Evolutionary conservation across 2,888 invertebrate genomes (phyloP).

Genomic region (Lepidocyrtinus sp.): DNA sequence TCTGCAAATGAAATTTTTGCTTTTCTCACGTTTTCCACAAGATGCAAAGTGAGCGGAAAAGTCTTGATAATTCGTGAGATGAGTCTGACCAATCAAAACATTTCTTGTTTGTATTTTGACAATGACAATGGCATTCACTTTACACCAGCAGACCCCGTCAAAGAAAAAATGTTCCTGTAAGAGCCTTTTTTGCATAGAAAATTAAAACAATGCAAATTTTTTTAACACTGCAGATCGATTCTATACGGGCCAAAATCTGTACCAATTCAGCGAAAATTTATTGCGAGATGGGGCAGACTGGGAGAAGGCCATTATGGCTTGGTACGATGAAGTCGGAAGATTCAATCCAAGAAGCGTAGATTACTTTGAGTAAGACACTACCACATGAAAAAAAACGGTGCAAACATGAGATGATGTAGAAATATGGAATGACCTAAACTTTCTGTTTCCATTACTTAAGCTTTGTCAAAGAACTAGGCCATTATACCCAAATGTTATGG

Average conservation of each 20-base stretch:
- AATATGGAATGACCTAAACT: too few species aligned
- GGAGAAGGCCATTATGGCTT: constrained; percentile 70
- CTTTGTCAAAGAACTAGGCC: constrained; percentile 71
- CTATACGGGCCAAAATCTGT: constrained; percentile 87
- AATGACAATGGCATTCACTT: too few species aligned
- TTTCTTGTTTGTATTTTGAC: too few species aligned
- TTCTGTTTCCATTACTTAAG: too few species aligned
- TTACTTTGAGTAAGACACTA: constrained; percentile 70
- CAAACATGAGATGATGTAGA: too few species aligned
- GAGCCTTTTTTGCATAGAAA: too few species aligned
- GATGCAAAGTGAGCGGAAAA: too few species aligned
- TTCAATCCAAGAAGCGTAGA: constrained; percentile 69
- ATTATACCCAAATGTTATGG: constrained; percentile 85
- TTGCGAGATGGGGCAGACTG: constrained; percentile 69
- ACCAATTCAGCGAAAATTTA: constrained; percentile 71
- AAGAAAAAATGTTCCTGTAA: too few species aligned
- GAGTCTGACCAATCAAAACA: too few species aligned
- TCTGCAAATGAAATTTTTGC: constrained; percentile 34
- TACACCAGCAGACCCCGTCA: too few species aligned
- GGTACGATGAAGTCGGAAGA: constrained; percentile 71
- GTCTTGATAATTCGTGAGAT: too few species aligned
- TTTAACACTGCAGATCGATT: constrained; percentile 77
- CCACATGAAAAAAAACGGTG: too few species aligned
- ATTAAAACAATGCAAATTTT: constrained; percentile 33
- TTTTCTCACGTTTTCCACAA: constrained; percentile 51